Evolutionary conservation across 1,140 invertebrate species (phyloP).

Genomic region (Thalassaphorura encarpata): DNA sequence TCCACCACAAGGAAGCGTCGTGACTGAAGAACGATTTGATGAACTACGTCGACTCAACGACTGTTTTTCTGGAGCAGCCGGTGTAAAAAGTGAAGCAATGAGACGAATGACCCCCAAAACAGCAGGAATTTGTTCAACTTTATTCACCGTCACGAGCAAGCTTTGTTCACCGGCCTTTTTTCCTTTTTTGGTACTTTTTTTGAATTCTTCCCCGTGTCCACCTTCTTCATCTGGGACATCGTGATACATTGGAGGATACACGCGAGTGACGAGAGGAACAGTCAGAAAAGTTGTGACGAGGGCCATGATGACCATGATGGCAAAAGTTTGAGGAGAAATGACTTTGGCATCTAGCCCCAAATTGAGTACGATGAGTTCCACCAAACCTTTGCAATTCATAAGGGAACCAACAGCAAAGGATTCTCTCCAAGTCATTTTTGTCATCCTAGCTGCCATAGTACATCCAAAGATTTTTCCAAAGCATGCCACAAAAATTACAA

Average conservation of each 20-base stretch:
- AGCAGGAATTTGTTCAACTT: slow-evolving; percentile 19
- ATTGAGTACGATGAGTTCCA: slow-evolving; percentile 26
- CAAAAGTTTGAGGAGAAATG: slow-evolving; percentile 18
- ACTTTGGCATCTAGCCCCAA: slow-evolving; percentile 21
- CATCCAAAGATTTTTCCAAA: slow-evolving; percentile 25
- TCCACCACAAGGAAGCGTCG: no score
- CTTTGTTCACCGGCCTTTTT: background rate
- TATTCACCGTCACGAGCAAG: slow-evolving; percentile 14
- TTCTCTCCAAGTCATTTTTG: slow-evolving; percentile 21
- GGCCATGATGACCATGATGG: slow-evolving; percentile 29
- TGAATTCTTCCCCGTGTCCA: background rate
- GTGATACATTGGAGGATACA: slow-evolving; percentile 17
- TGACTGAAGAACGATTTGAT: no score
- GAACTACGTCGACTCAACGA: no score
- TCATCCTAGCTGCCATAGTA: slow-evolving; percentile 12
- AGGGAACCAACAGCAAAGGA: slow-evolving; percentile 13
- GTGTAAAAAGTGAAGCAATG: slow-evolving; percentile 4
- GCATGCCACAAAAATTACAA: slow-evolving; percentile 19
- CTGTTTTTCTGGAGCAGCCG: background rate
- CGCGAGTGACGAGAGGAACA: slow-evolving; percentile 9
- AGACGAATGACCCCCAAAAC: slow-evolving; percentile 18
- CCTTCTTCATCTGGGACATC: background rate
- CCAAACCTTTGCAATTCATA: slow-evolving; percentile 26
- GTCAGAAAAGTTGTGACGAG: slow-evolving; percentile 22
- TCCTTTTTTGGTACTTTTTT: background rate